These are phyloP conservation scores for Argyresthia goedartella DNA, from an alignment of 2,888 invertebrate genomes.

Conservation along the genomic window DNA sequence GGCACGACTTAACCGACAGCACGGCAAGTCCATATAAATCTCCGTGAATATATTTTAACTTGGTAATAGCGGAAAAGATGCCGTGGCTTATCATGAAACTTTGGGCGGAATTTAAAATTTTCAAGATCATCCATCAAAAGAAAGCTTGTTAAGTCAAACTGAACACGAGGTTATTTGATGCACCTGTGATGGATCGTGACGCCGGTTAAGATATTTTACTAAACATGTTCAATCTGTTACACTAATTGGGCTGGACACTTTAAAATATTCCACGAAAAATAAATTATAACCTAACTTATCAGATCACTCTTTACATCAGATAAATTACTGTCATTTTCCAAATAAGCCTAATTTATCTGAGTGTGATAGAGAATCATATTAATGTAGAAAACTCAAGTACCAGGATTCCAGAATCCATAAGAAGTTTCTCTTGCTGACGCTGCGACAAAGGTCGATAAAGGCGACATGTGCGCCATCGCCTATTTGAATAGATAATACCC, in stretches of 20 bases:
- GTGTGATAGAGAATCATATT: too few species aligned
- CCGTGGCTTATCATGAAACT: not conserved
- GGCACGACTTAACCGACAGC: conserved; percentile 53
- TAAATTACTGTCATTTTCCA: too few species aligned
- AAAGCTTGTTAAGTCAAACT: conserved; percentile 3
- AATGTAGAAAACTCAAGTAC: too few species aligned
- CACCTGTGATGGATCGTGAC: not conserved
- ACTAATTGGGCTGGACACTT: not conserved
- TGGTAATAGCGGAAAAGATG: conserved; percentile 19
- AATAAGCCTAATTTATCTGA: too few species aligned
- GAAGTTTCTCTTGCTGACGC: conserved; percentile 2
- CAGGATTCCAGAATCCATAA: too few species aligned
- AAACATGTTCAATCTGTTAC: not conserved
- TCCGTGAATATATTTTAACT: conserved; percentile 26
- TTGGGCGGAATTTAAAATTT: not conserved
- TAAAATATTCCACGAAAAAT: too few species aligned
- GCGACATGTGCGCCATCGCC: conserved; percentile 16
- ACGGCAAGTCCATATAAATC: conserved; percentile 48
- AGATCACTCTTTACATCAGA: too few species aligned
- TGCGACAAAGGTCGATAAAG: conserved; percentile 8
- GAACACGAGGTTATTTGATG: conserved; percentile 1
- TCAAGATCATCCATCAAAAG: conserved; percentile 2
- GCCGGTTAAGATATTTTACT: not conserved
- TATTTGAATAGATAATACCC: conserved; percentile 20
- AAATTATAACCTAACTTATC: too few species aligned